Evolutionary conservation across 2,797 vertebrate genomes (phyloP), one percentile per base, ranked within the genome.

Genomic region (Danio aesculapii): DNA sequence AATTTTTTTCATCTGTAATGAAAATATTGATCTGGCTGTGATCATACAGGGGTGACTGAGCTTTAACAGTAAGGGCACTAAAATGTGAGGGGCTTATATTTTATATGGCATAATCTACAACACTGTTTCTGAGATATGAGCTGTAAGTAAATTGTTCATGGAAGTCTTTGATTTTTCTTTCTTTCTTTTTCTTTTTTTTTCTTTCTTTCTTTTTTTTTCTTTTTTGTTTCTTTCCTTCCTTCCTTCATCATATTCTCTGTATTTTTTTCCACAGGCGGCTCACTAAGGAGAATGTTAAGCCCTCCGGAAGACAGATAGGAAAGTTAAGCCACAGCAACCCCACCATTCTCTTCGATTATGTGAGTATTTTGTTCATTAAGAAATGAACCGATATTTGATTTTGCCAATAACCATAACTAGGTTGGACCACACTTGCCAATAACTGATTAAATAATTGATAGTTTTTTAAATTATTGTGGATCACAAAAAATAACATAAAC

Each of bases 281-380:
- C 88, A 97, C 96, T 66, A 97, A 96, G 92, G 96, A 97, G 93
- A 97, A 96, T 81, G 93, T 96, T 91, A 96, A 95, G 90, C 95
- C 94, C 84, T 96, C 94, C 61, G 94, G 95, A 91, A 94, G 95
- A 92, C 96, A 95, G 90, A 97, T 96, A 83, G 92, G 94, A 88
- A 95, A 96, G 86, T 90, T 97, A 85, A 95, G 96, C 93, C 96
- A 95, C 92, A 94, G 95, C 91, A 94, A 95, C 89, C 93, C 95
- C 88, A 96, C 95, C 11, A 95, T 95, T 92, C 92, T 95, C 86
- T 97, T 97, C 94, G 95, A 97, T 93, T 95, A 95, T 86, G 89
- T 95, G 93, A 79, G 94, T 92, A 86, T 87, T 87, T 89, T 81
- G 87, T 91, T 73, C 57, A 43, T 68, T 50, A 61, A 81, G 84